Conservation (phyloP, 2,113 vertebrate species). For the Nerophis ophidion region DNA sequence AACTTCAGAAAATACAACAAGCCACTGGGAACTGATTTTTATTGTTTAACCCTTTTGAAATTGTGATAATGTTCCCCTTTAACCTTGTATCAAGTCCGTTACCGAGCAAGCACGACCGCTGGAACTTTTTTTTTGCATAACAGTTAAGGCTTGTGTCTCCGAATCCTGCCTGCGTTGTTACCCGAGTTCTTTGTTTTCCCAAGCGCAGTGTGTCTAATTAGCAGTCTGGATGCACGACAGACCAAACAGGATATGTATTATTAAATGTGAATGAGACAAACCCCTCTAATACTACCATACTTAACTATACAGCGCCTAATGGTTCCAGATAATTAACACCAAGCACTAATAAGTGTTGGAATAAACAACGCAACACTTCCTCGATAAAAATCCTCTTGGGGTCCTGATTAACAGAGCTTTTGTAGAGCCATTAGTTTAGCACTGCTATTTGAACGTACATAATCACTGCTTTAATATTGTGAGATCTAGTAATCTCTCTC, state of each 20-base stretch:
- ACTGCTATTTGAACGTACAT: conserved; percentile 15
- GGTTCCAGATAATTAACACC: conserved; percentile 17
- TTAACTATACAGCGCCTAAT: not conserved
- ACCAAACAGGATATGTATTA: not conserved
- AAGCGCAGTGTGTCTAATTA: conserved; percentile 9
- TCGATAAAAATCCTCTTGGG: conserved; percentile 1
- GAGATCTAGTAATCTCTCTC: conserved; percentile 30
- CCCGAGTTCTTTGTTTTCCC: conserved; percentile 6
- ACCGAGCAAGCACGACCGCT: conserved; percentile 18
- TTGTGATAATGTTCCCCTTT: too few species aligned
- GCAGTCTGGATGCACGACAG: conserved; percentile 1
- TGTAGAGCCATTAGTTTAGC: conserved; percentile 18
- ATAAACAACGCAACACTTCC: conserved; percentile 13
- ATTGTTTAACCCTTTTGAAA: too few species aligned
- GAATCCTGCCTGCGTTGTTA: conserved; percentile 3
- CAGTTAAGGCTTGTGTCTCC: conserved; percentile 11
- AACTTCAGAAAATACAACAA: too few species aligned
- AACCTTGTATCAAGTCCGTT: conserved; percentile 16
- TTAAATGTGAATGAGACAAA: not conserved
- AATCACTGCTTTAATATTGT: conserved; percentile 15
- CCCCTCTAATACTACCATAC: not conserved
- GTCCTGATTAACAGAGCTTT: not conserved
- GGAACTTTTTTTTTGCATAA: conserved; percentile 37
- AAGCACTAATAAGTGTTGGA: not conserved
- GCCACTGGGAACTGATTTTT: too few species aligned